These are phyloP conservation scores for Chymomyza fuscimana DNA, from an alignment of 2,888 invertebrate species.

Conservation along the genomic window DNA sequence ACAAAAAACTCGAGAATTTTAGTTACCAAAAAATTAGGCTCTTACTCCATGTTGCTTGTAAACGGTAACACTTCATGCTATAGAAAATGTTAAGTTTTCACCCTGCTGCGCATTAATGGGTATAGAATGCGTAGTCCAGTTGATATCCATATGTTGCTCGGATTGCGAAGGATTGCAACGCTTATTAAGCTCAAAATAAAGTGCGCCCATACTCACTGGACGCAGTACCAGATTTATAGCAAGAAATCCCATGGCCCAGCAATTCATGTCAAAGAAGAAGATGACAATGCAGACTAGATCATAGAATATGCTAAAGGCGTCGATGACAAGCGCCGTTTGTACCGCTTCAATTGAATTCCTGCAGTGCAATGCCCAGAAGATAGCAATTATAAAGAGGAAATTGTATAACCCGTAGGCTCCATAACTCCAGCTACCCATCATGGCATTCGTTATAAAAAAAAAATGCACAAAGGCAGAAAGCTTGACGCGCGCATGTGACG, in stretches of 20 bases:
- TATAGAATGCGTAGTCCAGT: not conserved
- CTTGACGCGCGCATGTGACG: slow-evolving; percentile 43
- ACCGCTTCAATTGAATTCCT: slow-evolving; percentile 79
- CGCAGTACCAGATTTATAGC: not conserved
- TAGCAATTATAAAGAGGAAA: slow-evolving; percentile 77
- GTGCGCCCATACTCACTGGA: not conserved
- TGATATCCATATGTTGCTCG: not conserved
- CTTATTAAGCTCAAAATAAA: not conserved
- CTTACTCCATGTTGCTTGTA: too few species aligned
- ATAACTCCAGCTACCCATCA: slow-evolving; percentile 77
- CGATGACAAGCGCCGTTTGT: slow-evolving; percentile 64
- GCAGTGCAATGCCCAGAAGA: slow-evolving; percentile 79
- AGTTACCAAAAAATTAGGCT: too few species aligned
- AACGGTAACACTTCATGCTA: not conserved
- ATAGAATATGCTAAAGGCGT: not conserved
- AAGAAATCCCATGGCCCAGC: not conserved
- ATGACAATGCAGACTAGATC: not conserved
- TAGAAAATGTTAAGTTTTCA: not conserved
- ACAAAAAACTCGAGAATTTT: too few species aligned
- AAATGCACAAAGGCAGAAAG: slow-evolving; percentile 79
- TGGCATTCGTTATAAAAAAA: slow-evolving; percentile 78
- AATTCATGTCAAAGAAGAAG: not conserved
- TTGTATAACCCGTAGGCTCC: slow-evolving; percentile 79
- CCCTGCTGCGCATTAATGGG: not conserved
- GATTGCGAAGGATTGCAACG: not conserved